These are phyloP conservation scores for Ariolimax columbianus DNA, from an alignment of 2,888 invertebrate species.

Conservation along the genomic window DNA sequence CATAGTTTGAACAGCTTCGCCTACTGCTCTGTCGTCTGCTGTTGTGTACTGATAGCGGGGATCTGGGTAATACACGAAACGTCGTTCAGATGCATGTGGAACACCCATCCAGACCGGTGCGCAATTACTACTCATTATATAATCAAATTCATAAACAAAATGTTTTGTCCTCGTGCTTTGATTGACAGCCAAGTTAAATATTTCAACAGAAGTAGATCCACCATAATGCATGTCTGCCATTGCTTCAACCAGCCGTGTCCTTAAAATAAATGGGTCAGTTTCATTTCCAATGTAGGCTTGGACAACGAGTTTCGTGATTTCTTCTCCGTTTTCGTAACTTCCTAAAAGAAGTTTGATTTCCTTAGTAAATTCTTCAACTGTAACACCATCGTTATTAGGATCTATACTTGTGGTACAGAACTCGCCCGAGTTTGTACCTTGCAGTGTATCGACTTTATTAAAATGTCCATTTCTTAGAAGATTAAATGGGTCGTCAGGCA, in stretches of 20 bases:
- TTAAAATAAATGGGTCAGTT: conserved; percentile 1
- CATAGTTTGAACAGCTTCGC: conserved; percentile 8
- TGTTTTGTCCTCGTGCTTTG: neutral
- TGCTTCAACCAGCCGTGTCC: too few relatives aligned
- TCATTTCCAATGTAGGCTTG: neutral
- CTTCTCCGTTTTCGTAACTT: neutral
- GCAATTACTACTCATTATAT: neutral
- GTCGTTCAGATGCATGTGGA: neutral
- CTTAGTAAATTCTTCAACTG: neutral
- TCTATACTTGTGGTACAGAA: neutral
- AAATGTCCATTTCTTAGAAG: neutral
- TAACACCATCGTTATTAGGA: conserved; percentile 7
- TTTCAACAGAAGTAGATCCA: neutral
- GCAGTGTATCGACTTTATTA: conserved; percentile 33
- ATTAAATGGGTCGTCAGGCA: conserved; percentile 29
- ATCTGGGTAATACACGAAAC: neutral
- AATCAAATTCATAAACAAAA: conserved; percentile 26
- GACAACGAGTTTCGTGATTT: neutral
- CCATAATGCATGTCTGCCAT: neutral
- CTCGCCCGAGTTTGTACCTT: conserved; percentile 26
- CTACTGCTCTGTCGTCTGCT: neutral
- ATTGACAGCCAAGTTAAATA: neutral
- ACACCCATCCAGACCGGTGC: conserved; percentile 26
- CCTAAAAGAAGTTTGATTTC: neutral
- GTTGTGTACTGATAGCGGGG: neutral